Evolutionary conservation across 2,888 invertebrate species (phyloP), one percentile per base, ranked within the genome.

Genomic region (Andrena dorsata): DNA sequence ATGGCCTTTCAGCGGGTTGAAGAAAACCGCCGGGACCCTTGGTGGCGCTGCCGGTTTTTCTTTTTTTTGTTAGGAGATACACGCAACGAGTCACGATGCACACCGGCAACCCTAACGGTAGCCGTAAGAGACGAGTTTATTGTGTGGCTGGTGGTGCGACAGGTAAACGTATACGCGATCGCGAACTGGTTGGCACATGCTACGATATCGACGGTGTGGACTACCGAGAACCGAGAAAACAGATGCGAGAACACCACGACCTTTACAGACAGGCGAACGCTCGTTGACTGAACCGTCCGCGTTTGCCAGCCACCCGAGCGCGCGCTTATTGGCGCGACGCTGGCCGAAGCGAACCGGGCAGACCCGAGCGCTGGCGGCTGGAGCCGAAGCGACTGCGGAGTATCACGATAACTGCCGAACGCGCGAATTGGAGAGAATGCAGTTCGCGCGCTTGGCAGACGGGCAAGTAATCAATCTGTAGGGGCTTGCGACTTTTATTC

Each of bases 141-240:
- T 90, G 82, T 91, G 90, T 76, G 91, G 90, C 86, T 92, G 92
- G 78, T 90, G 91, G 81, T 92, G 90, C 84, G 88, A 89, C 87
- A 90, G 89, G 89, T 92, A 90, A 82, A 90, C 89, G 91, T 90
- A 79, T 87, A 89, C 89, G 90, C 86, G 92, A 82, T 84, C 90
- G 84, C 86, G 89, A 82, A 91, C 91, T 91, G 89, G 88, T 90
- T 91, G 90, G 92, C 93, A 92, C 93, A 93, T 93, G 92, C 93
- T 93, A 91, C 78, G 88, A 87, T 85, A 77, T 78, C 84, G 75
- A 72, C 85, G 76, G 77, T 80, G 79, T 82, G 80, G 80, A 82
- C 26, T 23, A 65, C 61, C 63, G 58, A 70, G 68, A 74, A 75
- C 56, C 49, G n/a, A 66, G 2, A 8, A 8, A 7, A 41, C 3